Conservation (phyloP, 2,888 invertebrate genomes). For the Cancer borealis region DNA sequence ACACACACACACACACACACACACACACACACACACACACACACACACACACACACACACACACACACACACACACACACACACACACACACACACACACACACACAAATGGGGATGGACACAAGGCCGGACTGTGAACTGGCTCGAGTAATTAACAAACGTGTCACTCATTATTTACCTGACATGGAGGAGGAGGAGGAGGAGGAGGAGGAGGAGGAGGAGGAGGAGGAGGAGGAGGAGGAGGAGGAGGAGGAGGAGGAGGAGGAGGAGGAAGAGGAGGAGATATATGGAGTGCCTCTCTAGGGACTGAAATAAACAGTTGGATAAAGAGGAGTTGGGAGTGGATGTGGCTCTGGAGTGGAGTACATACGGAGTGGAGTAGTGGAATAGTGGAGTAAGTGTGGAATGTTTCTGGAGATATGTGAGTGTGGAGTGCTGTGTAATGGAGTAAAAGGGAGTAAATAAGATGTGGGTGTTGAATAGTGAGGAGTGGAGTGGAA, state of each 20-base stretch:
- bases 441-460: no score
- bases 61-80: neutral
- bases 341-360: neutral
- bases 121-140: conserved; percentile 8
- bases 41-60: neutral
- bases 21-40: conserved; percentile 5
- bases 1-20: neutral
- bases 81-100: conserved; percentile 2
- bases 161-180: conserved; percentile 38
- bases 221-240: conserved; percentile 21
- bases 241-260: conserved; percentile 42
- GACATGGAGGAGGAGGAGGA: neutral
- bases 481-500: neutral
- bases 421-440: no score
- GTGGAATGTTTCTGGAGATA: neutral
- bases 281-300: neutral
- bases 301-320: neutral
- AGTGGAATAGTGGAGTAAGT: neutral
- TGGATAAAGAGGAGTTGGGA: neutral
- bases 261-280: neutral
- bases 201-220: neutral
- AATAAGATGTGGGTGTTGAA: no score
- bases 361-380: neutral
- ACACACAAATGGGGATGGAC: neutral
- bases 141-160: conserved; percentile 35